A percentile compares a stretch with the other conserved stretches of the same genome.
These are phyloP conservation scores for Ennomos erosarius DNA, from an alignment of 2,888 invertebrate genomes.

Conservation along the genomic window DNA sequence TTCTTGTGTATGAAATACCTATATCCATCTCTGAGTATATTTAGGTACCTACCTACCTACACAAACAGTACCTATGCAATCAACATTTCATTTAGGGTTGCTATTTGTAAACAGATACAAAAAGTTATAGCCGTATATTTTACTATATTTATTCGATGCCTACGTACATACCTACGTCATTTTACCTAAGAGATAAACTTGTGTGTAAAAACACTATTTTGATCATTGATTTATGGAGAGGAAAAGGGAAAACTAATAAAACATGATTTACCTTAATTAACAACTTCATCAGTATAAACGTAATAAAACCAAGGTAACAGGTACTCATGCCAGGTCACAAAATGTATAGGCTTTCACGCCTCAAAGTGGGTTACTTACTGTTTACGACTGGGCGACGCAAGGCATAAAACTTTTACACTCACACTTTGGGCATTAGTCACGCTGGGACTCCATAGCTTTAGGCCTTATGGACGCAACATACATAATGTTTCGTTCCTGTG, in stretches of 20 bases:
- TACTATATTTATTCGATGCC: too few relatives aligned
- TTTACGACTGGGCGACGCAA: constrained; percentile 59
- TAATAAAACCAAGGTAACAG: constrained; percentile 24
- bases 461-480: constrained; percentile 1
- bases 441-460: constrained; percentile 31
- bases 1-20: too few relatives aligned
- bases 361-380: constrained; percentile 54
- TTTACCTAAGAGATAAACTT: too few relatives aligned
- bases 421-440: constrained; percentile 54
- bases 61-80: too few relatives aligned
- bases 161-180: too few relatives aligned
- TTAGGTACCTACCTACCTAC: too few relatives aligned
- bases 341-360: constrained; percentile 43
- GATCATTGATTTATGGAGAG: too few relatives aligned
- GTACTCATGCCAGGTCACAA: constrained; percentile 39
- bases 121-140: neutral
- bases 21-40: too few relatives aligned
- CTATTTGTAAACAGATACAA: neutral
- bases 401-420: constrained; percentile 63
- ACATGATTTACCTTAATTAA: constrained; percentile 7
- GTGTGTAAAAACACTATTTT: too few relatives aligned
- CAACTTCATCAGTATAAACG: constrained; percentile 16
- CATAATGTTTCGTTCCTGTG: too few relatives aligned
- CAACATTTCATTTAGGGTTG: constrained; percentile 1
- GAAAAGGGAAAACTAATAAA: too few relatives aligned